These are phyloP conservation scores for Bradysia coprophila DNA, from an alignment of 1,140 invertebrate genomes.

Conservation along the genomic window DNA sequence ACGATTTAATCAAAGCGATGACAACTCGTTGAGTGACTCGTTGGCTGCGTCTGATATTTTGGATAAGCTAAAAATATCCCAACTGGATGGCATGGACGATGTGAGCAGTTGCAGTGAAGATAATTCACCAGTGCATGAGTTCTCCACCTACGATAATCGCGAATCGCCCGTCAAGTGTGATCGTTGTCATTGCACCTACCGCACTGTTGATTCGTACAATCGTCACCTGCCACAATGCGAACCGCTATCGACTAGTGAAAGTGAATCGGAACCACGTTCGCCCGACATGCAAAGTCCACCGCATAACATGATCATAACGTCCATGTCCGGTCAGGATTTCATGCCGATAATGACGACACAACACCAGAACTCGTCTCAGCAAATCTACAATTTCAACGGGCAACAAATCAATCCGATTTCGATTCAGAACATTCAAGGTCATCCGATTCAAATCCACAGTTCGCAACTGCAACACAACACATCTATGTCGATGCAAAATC, in stretches of 20 bases:
- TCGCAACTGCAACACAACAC: not conserved
- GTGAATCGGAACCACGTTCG: conserved; percentile 33
- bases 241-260: conserved; percentile 52
- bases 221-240: conserved; percentile 65
- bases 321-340: conserved; percentile 4
- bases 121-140: conserved; percentile 20
- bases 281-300: conserved; percentile 2
- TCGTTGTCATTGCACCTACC: conserved; percentile 72
- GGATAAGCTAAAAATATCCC: conserved; percentile 31
- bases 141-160: conserved; percentile 12
- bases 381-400: not conserved
- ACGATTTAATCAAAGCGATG: conserved; percentile 34
- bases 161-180: conserved; percentile 69
- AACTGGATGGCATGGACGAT: conserved; percentile 58
- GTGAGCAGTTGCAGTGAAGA: conserved; percentile 27
- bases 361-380: not conserved
- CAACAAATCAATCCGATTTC: not conserved
- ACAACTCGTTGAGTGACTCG: conserved; percentile 32
- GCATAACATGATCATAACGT: not conserved
- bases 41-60: not conserved
- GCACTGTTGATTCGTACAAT: conserved; percentile 70
- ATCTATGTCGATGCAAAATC: not conserved
- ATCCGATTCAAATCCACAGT: not conserved
- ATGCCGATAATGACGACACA: not conserved
- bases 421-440: not conserved